Evolutionary conservation across 2,113 vertebrate genomes (phyloP).

Genomic region (Protobothrops flavoviridis): DNA sequence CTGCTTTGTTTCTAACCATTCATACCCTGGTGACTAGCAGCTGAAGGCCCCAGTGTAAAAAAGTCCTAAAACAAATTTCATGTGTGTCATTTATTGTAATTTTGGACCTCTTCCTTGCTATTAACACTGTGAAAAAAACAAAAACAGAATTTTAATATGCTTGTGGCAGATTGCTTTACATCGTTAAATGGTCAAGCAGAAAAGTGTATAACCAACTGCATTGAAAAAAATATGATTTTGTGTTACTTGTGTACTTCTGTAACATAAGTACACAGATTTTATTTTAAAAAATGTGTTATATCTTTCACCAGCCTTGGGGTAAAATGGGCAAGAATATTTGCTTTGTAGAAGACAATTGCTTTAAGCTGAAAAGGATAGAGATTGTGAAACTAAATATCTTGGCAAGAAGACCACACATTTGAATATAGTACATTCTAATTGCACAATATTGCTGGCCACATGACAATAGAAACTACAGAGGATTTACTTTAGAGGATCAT

Average conservation of each 20-base stretch:
- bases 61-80: not conserved
- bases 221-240: not conserved
- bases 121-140: not conserved
- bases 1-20: not conserved
- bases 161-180: not conserved
- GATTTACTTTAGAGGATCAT: not conserved
- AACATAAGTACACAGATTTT: not conserved
- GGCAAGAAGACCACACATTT: not conserved
- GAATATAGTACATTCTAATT: not conserved
- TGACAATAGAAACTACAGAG: not conserved
- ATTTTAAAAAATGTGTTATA: not conserved
- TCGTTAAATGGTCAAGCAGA: not conserved
- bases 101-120: not conserved
- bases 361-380: not conserved
- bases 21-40: not conserved
- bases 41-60: not conserved
- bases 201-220: not conserved
- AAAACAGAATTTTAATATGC: not conserved
- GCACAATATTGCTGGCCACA: not conserved
- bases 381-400: not conserved
- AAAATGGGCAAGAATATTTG: not conserved
- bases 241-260: not conserved
- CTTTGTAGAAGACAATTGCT: not conserved
- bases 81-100: not conserved
- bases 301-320: not conserved